A percentile compares a stretch with the other conserved stretches of the same genome.
phyloP scores from a whole-genome alignment of 2,888 invertebrate species.

The Apamea sordens region DNA sequence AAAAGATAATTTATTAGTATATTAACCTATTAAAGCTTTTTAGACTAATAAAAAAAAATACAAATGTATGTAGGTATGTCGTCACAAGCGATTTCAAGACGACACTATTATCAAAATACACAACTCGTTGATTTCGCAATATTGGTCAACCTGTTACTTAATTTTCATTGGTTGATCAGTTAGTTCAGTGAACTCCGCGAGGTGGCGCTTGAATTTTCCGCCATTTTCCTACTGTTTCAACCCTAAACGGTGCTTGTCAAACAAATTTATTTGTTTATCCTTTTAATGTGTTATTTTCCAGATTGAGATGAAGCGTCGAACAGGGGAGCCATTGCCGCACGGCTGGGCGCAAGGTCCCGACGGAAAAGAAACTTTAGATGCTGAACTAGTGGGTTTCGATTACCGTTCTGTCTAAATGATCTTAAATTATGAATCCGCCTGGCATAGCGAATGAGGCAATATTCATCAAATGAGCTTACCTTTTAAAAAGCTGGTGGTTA shows the following conservation, averaged over 20 bases:
- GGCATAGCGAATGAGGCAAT: not conserved
- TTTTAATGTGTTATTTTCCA: not conserved
- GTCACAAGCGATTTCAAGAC: too few relatives aligned
- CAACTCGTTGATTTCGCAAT: too few relatives aligned
- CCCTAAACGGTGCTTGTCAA: not conserved
- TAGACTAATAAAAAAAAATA: too few relatives aligned
- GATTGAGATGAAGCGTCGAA: not conserved
- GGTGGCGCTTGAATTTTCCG: too few relatives aligned
- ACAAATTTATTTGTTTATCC: not conserved
- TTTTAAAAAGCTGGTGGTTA: not conserved
- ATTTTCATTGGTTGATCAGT: too few relatives aligned
- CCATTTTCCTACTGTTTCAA: too few relatives aligned
- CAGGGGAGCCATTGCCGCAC: not conserved
- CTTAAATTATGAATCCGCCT: not conserved
- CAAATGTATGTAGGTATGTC: too few relatives aligned
- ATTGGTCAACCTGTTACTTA: too few relatives aligned
- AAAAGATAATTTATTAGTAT: too few relatives aligned
- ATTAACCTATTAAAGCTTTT: too few relatives aligned
- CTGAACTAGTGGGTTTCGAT: slow-evolving; percentile 12
- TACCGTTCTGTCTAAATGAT: not conserved
- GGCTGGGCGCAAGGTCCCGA: slow-evolving; percentile 30
- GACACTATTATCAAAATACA: too few relatives aligned
- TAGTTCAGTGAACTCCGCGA: too few relatives aligned
- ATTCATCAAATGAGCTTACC: not conserved
- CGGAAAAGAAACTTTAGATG: slow-evolving; percentile 20